Evolutionary conservation across 2,888 invertebrate species (phyloP), one percentile per base, ranked within the genome.

Genomic region (Acanthosoma haemorrhoidale): DNA sequence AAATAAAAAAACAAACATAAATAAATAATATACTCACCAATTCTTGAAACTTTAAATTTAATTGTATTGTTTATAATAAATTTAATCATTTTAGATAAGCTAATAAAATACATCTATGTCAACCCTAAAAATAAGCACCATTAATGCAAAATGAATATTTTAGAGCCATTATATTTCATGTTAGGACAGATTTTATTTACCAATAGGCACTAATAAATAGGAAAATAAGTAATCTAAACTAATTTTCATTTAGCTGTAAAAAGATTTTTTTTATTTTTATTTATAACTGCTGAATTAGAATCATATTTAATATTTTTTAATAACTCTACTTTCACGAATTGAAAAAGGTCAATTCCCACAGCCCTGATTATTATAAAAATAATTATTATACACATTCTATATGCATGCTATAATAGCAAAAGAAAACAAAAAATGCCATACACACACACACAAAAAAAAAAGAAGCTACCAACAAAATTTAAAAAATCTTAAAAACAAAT

Each of bases 181-280:
- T 25, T 51, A 51, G 51, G 51, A 51, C 51, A 51, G 51, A 51
- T n/a, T 2, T 25, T n/a, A n/a, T n/a, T 18, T 51, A 25, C 11
- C 51, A 25, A 51, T 25, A 51, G 51, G 51, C 51, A 51, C 51
- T 51, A 51, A n/a, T n/a, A n/a, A 51, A 51, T 51, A 51, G 51
- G 51, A 51, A 51, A 51, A 51, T n/a, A 1, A 51, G 51, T 51
- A 1, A n/a, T 51, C 21, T 1, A 51, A 51, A 51, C 13, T 51
- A 51, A 51, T 51, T 51, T 25, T 25, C 21, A 51, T 51, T 51
- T 25, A 25, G 51, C 51, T 51, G 51, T 51, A 25, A 51, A 13
- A 51, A 2, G 8, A 2, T 11, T 18, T 41, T 18, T 41, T 41
- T 11, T 25, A 21, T 51, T 25, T 25, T n/a, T n/a, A 51, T 2